Percentiles rank a stretch among this genome's conserved stretches.
phyloP scores from a whole-genome alignment of 2,797 vertebrate genomes.

The Lacerta agilis region DNA sequence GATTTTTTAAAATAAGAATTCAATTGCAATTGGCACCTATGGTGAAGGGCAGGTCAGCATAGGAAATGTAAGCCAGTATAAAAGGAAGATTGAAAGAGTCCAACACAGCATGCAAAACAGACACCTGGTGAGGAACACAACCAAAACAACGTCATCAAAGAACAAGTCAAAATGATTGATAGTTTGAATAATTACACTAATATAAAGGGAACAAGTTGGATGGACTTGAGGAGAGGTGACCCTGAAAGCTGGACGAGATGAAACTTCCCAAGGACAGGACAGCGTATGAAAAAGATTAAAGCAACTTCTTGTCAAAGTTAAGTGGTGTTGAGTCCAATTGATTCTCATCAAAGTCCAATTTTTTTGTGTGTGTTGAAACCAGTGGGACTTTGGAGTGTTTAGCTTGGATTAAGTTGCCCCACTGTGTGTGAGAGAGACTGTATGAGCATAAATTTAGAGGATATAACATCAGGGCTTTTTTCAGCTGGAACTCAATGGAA shows the following conservation, averaged over 20 bases:
- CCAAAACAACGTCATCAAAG: constrained; percentile 10
- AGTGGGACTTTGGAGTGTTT: too few species aligned
- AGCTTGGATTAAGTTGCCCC: neutral
- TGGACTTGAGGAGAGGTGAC: neutral
- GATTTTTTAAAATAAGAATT: neutral
- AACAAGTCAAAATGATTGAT: neutral
- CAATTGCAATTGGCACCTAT: too few species aligned
- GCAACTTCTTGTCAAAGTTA: neutral
- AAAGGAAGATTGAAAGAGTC: neutral
- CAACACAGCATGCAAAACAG: neutral
- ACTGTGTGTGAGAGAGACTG: too few species aligned
- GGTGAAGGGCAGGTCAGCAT: neutral
- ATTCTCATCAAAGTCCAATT: neutral
- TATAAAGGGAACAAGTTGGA: neutral
- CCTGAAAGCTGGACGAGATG: neutral
- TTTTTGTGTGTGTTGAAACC: too few species aligned
- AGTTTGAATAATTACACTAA: constrained; percentile 8
- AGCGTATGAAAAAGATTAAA: neutral
- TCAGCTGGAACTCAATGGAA: too few species aligned
- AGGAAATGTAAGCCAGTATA: neutral
- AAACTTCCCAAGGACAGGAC: neutral
- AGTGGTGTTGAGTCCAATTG: neutral
- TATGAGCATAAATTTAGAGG: neutral
- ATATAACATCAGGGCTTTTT: too few species aligned
- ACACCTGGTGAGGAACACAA: neutral